Evolutionary conservation across 2,113 vertebrate species (phyloP), one percentile per base, ranked within the genome.

Genomic region (Strigops habroptila): DNA sequence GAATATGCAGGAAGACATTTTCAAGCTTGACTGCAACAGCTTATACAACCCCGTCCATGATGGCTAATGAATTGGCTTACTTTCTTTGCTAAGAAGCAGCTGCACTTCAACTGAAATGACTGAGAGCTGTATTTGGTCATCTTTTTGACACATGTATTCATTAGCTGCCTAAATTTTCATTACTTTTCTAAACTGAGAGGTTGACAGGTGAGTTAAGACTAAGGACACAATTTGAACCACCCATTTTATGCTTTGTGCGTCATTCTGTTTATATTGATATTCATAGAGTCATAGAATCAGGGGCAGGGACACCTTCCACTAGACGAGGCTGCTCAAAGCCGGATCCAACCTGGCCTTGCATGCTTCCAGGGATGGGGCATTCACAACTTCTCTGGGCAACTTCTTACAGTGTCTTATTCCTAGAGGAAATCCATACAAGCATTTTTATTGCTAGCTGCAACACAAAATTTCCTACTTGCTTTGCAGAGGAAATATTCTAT

Each of bases 111-210:
- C n/a, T 74, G 63, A 91, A 74, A 70, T 41, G 46, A 74, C 46
- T 11, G 24, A 86, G 12, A 64, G 10, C 16, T 80, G 65, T 3
- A 69, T 18, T 5, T 87, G 30, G 35, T 70, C 17, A 37, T 21
- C 48, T 48, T 46, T 86, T 46, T 80, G 46, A 63, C 12, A 69
- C 9, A 31, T 55, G 31, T 62, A 24, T 68, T 77, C 37, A 67
- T 65, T 49, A 94, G 44, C 35, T 73, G 41, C 41, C 53, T 80
- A 69, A n/a, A 68, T 90, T 71, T 89, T 71, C 46, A 55, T 69
- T 68, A 3, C 27, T 23, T 1, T 75, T 76, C 48, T 87, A 55
- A 76, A 82, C 0, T 17, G 70, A 73, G n/a, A 59, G 28, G 28
- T 37, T 89, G 59, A 18, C 31, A 48, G 30, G 22, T n/a, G 35